These are phyloP conservation scores for Phaethornis superciliosus DNA, from an alignment of 2,113 vertebrate genomes.

Conservation along the genomic window DNA sequence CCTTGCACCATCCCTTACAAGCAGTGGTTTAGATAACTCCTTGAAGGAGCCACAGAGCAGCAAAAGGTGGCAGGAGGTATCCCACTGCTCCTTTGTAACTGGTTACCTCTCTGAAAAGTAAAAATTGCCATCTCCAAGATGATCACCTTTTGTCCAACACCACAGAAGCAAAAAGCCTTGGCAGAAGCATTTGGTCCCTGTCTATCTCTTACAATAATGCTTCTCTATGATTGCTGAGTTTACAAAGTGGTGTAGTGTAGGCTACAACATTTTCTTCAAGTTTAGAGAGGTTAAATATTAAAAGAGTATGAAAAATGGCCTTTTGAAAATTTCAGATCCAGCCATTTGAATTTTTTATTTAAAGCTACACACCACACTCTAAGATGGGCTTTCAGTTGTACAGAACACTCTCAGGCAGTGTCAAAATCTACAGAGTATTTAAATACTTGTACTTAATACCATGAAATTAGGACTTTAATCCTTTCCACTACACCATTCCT, in stretches of 20 bases:
- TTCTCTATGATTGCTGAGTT: neutral
- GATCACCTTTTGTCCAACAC: neutral
- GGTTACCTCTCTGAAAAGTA: neutral
- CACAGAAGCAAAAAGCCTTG: neutral
- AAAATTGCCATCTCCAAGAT: neutral
- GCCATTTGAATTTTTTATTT: neutral
- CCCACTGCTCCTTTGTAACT: neutral
- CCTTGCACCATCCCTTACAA: neutral
- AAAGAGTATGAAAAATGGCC: neutral
- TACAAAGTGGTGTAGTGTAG: accelerated
- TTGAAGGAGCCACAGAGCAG: neutral
- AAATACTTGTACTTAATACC: neutral
- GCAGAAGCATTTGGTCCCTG: neutral
- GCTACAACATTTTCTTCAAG: neutral
- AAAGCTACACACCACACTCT: neutral
- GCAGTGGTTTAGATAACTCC: neutral
- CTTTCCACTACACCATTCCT: neutral
- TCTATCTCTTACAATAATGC: neutral
- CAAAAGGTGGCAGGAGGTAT: neutral
- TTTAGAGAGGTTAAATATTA: neutral
- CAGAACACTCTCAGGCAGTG: neutral
- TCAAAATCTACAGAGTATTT: neutral
- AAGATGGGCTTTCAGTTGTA: neutral
- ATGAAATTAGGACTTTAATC: neutral
- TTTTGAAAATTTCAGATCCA: neutral